Percentiles rank a stretch among this genome's conserved stretches.
Evolutionary conservation across 2,888 invertebrate genomes (phyloP).

Genomic region (Melinaea marsaeus): DNA sequence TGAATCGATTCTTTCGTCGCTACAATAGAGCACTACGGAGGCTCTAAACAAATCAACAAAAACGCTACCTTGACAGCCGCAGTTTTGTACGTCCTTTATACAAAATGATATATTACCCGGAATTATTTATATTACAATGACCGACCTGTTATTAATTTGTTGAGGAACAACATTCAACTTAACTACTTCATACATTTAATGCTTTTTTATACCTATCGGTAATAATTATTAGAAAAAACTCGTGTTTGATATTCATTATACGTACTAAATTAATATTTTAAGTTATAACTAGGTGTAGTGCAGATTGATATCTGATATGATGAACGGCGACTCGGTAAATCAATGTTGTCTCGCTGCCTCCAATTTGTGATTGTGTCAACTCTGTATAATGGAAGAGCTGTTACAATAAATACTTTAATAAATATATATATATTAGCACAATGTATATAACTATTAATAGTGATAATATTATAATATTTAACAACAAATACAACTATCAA

Average conservation of each 20-base stretch:
- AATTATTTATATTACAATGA: conserved; percentile 31
- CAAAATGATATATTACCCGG: conserved; percentile 51
- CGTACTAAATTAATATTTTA: too few species aligned
- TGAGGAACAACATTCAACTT: conserved; percentile 8
- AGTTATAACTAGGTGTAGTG: too few species aligned
- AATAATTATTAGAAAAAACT: too few species aligned
- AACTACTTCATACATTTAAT: conserved; percentile 1
- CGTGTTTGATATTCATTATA: too few species aligned
- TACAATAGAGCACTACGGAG: conserved; percentile 18
- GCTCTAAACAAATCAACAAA: conserved; percentile 29
- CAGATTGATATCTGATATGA: conserved; percentile 31
- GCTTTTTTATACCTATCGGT: not conserved
- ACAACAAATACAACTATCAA: too few species aligned
- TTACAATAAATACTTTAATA: conserved; percentile 16
- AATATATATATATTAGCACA: not conserved
- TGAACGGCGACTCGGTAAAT: conserved; percentile 43
- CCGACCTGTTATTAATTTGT: conserved; percentile 19
- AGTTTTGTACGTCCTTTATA: conserved; percentile 46
- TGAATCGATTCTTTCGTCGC: not conserved
- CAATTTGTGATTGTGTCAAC: conserved; percentile 39
- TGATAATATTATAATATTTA: too few species aligned
- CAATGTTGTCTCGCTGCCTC: conserved; percentile 47
- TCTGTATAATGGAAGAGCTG: conserved; percentile 24
- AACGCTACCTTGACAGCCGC: conserved; percentile 45
- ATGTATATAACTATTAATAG: too few species aligned